Evolutionary conservation across 2,888 invertebrate species (phyloP).

Genomic region (Leucania comma): DNA sequence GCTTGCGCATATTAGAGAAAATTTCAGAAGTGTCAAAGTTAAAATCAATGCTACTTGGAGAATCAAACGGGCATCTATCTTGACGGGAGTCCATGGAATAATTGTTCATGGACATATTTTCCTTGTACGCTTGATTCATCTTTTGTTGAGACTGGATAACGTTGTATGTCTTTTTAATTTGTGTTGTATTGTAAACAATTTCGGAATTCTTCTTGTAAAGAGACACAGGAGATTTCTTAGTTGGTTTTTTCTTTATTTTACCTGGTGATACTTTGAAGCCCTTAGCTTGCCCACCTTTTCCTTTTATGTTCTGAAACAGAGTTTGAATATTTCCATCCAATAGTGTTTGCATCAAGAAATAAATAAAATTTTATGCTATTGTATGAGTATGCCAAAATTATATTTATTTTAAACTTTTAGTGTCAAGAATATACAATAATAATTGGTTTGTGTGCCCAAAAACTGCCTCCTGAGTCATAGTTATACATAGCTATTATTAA

Average conservation of each 20-base stretch:
- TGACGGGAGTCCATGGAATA: conserved; percentile 70
- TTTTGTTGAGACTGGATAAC: conserved; percentile 75
- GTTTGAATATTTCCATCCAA: background rate
- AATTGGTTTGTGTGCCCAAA: too few relatives aligned
- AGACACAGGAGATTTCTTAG: conserved; percentile 82
- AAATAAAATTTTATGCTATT: too few relatives aligned
- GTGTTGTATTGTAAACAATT: conserved; percentile 77
- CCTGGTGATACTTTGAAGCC: conserved; percentile 83
- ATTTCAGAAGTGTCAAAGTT: conserved; percentile 85
- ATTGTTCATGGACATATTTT: conserved; percentile 76
- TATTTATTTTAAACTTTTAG: too few relatives aligned
- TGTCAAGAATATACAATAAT: too few relatives aligned
- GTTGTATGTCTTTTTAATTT: conserved; percentile 76
- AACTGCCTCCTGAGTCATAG: too few relatives aligned
- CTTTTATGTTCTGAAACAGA: conserved; percentile 81
- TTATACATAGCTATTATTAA: too few relatives aligned
- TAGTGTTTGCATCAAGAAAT: background rate
- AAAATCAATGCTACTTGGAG: conserved; percentile 76
- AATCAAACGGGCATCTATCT: conserved; percentile 83
- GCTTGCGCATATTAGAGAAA: conserved; percentile 80
- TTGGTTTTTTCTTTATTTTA: conserved; percentile 82
- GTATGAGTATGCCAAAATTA: too few relatives aligned
- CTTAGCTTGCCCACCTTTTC: conserved; percentile 75
- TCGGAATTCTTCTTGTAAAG: conserved; percentile 83
- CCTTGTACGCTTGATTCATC: conserved; percentile 72